phyloP scores from a whole-genome alignment of 2,113 vertebrate species.

The Tachycineta bicolor region DNA sequence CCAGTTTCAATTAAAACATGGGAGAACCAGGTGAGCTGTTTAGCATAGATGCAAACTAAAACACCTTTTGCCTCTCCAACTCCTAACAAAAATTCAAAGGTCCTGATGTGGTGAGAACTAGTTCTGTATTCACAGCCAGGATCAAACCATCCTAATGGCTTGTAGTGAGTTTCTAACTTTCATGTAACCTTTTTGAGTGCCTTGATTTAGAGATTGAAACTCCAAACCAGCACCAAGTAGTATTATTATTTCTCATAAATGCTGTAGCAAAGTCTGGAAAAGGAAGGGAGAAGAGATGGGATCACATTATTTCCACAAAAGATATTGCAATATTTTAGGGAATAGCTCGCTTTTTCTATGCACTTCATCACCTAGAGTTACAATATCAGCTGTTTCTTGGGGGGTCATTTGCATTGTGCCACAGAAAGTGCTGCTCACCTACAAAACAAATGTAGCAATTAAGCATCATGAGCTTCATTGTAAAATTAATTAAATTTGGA shows the following conservation, averaged over 20 bases:
- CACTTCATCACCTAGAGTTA: not conserved
- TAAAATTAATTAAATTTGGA: not conserved
- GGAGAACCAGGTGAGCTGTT: not conserved
- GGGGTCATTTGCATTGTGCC: not conserved
- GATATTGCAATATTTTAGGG: accelerated
- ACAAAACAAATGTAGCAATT: not conserved
- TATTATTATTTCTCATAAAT: not conserved
- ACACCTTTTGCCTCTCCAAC: not conserved
- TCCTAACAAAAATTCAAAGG: not conserved
- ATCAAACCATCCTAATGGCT: not conserved
- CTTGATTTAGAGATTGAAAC: not conserved
- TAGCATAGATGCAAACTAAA: not conserved
- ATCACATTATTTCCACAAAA: not conserved
- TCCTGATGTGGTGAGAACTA: not conserved
- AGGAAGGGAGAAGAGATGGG: not conserved
- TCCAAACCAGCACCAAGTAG: not conserved
- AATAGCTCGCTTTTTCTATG: not conserved
- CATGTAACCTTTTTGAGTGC: not conserved
- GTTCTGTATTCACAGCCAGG: not conserved
- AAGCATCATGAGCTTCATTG: not conserved
- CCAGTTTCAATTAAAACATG: not conserved
- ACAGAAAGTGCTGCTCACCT: not conserved
- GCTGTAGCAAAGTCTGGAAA: not conserved
- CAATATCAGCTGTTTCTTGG: not conserved
- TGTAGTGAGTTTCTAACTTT: not conserved